Base-by-base conservation (phyloP, 2,797 vertebrate species). In the Propithecus deckenii region DNA sequence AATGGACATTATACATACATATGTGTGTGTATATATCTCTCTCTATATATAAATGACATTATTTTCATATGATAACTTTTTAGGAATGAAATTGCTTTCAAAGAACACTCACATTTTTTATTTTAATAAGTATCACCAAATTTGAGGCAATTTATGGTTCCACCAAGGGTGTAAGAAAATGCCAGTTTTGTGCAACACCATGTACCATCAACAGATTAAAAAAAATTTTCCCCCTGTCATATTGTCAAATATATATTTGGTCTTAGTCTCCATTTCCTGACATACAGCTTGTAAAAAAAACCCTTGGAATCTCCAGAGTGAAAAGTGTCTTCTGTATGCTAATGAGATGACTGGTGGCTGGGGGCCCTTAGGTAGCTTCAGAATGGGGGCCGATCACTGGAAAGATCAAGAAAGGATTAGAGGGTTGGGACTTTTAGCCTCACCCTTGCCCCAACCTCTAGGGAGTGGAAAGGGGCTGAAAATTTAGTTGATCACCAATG, bases 11-110 rank as follows among this genome's bases (percentile, higher is more conserved):
- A 4, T 22, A 55, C 7, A 76, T 50, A 76, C 50, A n/a, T n/a
- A n/a, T 52, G 50, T 18, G 52, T 20, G 18, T 52, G 18, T 20
- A 6, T 52, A 5, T 55, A 7, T 43, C 43, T 43, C 43, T 43
- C 43, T 43, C 3, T 48, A 18, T 4, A 41, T 71, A 52, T 57
- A 20, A 52, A 3, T 80, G 18, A 8, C 41, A 72, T 55, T 79
- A 72, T 57, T 74, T 86, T 69, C 92, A 35, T 89, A 85, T 75
- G 28, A 89, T 52, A 91, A 63, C 71, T 67, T 94, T 61, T 76
- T 86, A 74, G 43, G 35, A 91, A n/a, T 84, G 13, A 93, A 87
- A 95, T 78, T 52, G 20, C 8, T 93, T 20, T 87, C 20, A 72
- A 89, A 92, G 59, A 81, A 61, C 52, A 84, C 55, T 35, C 17